Evolutionary conservation across 2,797 vertebrate species (phyloP).

Genomic region (Hippopotamyrus pictus): DNA sequence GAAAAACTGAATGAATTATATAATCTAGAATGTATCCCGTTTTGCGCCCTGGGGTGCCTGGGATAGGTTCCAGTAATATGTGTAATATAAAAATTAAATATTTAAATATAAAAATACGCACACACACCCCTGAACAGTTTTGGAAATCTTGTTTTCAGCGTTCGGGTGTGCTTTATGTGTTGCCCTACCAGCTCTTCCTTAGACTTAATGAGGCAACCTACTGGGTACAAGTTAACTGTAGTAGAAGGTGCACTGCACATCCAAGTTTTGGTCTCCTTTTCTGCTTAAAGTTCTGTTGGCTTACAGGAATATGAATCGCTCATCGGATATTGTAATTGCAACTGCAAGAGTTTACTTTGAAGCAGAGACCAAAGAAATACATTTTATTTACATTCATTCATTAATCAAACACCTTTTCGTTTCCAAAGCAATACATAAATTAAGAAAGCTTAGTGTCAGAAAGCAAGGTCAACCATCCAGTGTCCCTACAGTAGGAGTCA

Average conservation of each 20-base stretch:
- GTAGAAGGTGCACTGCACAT: neutral
- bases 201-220: neutral
- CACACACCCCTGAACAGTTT: neutral
- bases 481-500: neutral
- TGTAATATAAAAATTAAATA: neutral
- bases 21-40: neutral
- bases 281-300: neutral
- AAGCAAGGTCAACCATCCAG: neutral
- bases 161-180: neutral
- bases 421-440: neutral
- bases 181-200: neutral
- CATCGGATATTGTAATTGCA: neutral
- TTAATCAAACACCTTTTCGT: neutral
- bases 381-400: neutral
- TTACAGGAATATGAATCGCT: neutral
- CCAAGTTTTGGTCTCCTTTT: neutral
- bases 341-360: neutral
- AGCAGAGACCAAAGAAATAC: neutral
- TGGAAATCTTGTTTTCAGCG: neutral
- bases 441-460: neutral
- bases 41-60: neutral
- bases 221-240: neutral
- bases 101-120: neutral
- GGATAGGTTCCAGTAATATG: neutral
- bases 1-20: neutral